Evolutionary conservation across 2,888 invertebrate genomes (phyloP), one percentile per base, ranked within the genome.

Genomic region (Zygaena filipendulae): DNA sequence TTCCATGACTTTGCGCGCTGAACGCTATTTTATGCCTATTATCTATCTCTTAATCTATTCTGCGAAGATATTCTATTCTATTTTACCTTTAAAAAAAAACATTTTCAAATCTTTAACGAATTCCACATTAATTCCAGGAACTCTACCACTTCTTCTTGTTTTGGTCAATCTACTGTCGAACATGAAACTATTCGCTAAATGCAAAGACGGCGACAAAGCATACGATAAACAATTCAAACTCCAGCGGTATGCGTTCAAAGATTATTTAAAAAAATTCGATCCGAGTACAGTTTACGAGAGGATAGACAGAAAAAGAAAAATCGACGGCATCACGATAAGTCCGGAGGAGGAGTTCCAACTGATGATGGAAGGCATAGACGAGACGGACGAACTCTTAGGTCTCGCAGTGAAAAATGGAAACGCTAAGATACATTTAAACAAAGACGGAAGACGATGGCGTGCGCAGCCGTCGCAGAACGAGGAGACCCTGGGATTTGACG

Each of bases 301-400:
- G 18, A 38, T 66, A 1, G 47, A 53, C 4, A 43, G 43, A 11
- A 35, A 35, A 20, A 45, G 45, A 9, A 49, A 46, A 25, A 28
- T 12, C 5, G 27, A 35, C 4, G 48, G 47, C 3, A 21, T 38
- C 2, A 45, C 52, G 6, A 33, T 40, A 3, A 38, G 51, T 1
- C 4, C 41, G 0, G 20, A 31, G 3, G 38, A 56, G 2, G 50
- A 54, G 26, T 40, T 51, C 9, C 44, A 59, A 2, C 30, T 38
- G 1, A 43, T 66, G 28, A 25, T 46, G 1, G 23, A 43, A 3
- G 40, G 39, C 1, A 50, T 66, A 2, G 69, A 69, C 12, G 34
- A 39, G 10, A 49, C 55, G 0, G 63, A 61, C 2, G 59, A 60
- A 3, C 32, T 68, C 1, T 25, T 68, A 3, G 42, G 36, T 0